A percentile compares a stretch with the other conserved stretches of the same genome.
phyloP scores from a whole-genome alignment of 2,888 invertebrate genomes.

The Halictus ligatus region DNA sequence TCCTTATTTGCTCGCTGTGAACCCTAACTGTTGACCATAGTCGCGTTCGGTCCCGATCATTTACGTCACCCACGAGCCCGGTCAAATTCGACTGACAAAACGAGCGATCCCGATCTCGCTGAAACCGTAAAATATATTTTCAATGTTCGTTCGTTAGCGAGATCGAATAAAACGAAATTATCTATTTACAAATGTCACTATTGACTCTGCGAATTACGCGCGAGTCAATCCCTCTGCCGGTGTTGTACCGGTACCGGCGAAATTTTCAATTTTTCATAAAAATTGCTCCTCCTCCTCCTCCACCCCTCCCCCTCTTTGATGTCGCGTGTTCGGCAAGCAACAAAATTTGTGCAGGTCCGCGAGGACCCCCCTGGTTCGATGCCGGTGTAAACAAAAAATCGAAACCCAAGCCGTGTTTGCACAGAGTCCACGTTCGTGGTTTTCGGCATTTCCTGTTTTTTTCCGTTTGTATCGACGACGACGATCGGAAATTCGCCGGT shows the following conservation, averaged over 20 bases:
- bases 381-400: neutral
- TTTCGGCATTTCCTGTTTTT: neutral
- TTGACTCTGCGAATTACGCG: neutral
- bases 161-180: neutral
- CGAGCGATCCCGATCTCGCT: neutral
- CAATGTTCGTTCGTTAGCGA: neutral
- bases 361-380: neutral
- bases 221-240: neutral
- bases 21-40: neutral
- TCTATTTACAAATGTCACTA: neutral
- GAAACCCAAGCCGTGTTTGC: neutral
- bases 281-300: too few relatives aligned
- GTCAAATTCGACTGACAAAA: neutral
- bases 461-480: neutral
- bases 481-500: neutral
- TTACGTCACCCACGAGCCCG: neutral
- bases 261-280: neutral
- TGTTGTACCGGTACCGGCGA: neutral
- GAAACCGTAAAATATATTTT: neutral
- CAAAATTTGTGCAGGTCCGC: neutral
- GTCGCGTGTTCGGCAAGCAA: neutral
- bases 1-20: neutral
- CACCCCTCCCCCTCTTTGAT: neutral
- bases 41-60: neutral
- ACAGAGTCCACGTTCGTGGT: neutral